phyloP scores from a whole-genome alignment of 2,113 vertebrate species.

The Hydrolagus affinis region DNA sequence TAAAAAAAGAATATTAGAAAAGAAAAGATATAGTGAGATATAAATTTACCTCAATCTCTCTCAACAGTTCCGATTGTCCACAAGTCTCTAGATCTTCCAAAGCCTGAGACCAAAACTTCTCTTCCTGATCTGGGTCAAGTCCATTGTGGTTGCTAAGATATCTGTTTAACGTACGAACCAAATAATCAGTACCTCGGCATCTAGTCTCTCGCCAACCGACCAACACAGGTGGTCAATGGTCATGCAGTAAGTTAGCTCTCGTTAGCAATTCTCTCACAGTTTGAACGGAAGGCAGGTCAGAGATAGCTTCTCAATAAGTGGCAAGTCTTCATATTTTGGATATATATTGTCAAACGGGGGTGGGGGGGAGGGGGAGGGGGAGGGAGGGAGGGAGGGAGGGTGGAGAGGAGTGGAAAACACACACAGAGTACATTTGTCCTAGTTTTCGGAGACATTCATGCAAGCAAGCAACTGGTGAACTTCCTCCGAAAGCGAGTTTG shows the following conservation, averaged over 20 bases:
- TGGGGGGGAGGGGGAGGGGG: not conserved
- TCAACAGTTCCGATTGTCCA: constrained; percentile 91
- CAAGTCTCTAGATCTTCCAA: constrained; percentile 95
- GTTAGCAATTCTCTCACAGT: not conserved
- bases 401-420: too few relatives aligned
- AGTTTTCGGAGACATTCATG: too few relatives aligned
- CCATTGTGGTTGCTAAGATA: constrained; percentile 76
- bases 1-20: too few relatives aligned
- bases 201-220: not conserved
- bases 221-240: not conserved
- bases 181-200: constrained; percentile 51
- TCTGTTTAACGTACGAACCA: constrained; percentile 89
- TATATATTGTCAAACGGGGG: not conserved
- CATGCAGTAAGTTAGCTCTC: not conserved
- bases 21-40: constrained; percentile 31
- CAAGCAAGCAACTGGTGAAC: too few relatives aligned
- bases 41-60: constrained; percentile 86
- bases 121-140: constrained; percentile 69
- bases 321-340: not conserved
- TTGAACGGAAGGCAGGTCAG: not conserved
- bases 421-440: too few relatives aligned
- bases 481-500: not conserved
- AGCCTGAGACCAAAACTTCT: constrained; percentile 92
- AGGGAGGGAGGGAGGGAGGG: too few relatives aligned
- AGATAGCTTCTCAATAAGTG: too few relatives aligned